Base-by-base conservation (phyloP, 2,113 vertebrate species). In the Microtus montanus region DNA sequence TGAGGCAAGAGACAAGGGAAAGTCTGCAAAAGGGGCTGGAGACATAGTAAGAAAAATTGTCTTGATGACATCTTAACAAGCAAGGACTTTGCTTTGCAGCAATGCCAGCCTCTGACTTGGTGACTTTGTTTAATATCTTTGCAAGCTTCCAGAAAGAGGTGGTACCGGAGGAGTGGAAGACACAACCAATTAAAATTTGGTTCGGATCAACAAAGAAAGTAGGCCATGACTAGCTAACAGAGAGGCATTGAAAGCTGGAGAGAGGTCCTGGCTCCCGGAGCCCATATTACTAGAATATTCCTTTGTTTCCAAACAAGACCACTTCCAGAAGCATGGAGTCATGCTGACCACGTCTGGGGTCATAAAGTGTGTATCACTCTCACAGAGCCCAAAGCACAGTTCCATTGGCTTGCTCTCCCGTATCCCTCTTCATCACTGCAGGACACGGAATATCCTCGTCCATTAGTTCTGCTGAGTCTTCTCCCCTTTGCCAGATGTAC, bases 191-290 rank as follows among this genome's bases (percentile, higher is more conserved):
- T 96, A 91, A 94, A 94, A 94, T 96, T 91, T 87, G 95, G 66
- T 28, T 66, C 66, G 54, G 38, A 79, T 11, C 63, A 73, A 83
- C 87, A 83, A 73, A 80, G 90, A 93, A 98, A 98, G 77, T 97
- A 97, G 97, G 97, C 94, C 96, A 96, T 80, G 96, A 93, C 95
- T 88, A 47, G 71, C 68, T 88, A 90, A 98, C 87, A 97, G 93
- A 94, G 85, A 82, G 19, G 52, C 97, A 92, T 87, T 97, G 64
- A 70, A 41, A 87, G 22, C 11, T 4, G 26, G 47, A 74, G 87
- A 92, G 66, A 44, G 17, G 71, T 13, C 13, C 77, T 95, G 96
- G 94, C 93, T 92, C 90, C 35, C 2, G 26, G 41, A 77, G 30
- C n/a, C 80, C 33, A 70, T 33, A 11, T 26, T 35, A 12, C 68